Conservation (phyloP, 2,888 invertebrate genomes). For the Andrena bucephala region DNA sequence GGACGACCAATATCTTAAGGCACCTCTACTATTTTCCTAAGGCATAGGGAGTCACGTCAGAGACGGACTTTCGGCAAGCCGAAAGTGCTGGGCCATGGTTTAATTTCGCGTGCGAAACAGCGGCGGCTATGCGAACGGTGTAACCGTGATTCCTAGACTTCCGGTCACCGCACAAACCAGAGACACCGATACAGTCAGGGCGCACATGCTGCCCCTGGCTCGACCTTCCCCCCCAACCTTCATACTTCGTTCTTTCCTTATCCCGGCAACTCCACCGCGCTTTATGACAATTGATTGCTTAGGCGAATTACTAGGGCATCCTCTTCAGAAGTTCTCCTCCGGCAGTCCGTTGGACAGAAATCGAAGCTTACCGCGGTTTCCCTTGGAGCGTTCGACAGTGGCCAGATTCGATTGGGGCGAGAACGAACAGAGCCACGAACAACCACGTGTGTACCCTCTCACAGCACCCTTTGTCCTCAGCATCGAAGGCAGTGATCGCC, state of each 20-base stretch:
- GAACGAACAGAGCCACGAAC: slow-evolving; percentile 1
- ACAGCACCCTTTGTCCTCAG: slow-evolving; percentile 28
- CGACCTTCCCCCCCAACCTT: background rate
- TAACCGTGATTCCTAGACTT: slow-evolving; percentile 14
- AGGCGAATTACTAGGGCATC: slow-evolving; percentile 36
- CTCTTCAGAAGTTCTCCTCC: slow-evolving; percentile 54
- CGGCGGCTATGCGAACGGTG: background rate
- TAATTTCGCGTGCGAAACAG: background rate
- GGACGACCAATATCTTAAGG: slow-evolving; percentile 37
- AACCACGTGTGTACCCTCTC: slow-evolving; percentile 9
- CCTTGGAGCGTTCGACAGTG: background rate
- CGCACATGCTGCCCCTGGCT: background rate
- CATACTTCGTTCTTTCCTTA: background rate
- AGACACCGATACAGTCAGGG: background rate
- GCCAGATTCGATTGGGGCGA: background rate
- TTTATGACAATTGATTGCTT: slow-evolving; percentile 7
- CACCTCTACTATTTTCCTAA: slow-evolving; percentile 36
- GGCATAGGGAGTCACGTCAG: slow-evolving; percentile 3
- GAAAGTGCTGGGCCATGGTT: background rate
- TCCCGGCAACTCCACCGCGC: background rate
- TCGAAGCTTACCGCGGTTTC: slow-evolving; percentile 18
- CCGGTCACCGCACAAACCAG: background rate
- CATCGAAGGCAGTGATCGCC: slow-evolving; percentile 20
- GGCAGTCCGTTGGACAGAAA: background rate
- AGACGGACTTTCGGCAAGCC: background rate